A percentile compares a stretch with the other conserved stretches of the same genome.
Conservation (phyloP, 2,113 vertebrate genomes). For the Pleuronectes platessa region DNA sequence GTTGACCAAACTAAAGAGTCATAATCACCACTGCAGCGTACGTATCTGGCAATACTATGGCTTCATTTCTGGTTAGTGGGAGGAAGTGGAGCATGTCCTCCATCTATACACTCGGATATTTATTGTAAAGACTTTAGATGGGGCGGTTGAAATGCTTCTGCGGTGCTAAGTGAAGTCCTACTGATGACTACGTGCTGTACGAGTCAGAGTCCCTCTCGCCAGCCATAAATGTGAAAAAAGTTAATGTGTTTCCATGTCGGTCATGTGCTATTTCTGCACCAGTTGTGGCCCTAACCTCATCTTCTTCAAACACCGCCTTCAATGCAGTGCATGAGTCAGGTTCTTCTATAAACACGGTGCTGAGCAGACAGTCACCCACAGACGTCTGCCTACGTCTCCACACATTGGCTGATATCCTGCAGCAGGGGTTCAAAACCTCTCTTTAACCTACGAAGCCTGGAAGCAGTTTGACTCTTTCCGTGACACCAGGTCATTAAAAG, state of each 20-base stretch:
- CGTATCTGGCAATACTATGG: too few relatives aligned
- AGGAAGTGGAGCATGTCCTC: too few relatives aligned
- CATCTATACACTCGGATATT: neutral
- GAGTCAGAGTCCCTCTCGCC: conserved; percentile 53
- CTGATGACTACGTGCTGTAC: conserved; percentile 28
- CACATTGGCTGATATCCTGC: conserved; percentile 13
- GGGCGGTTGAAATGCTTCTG: conserved; percentile 19
- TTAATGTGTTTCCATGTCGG: conserved; percentile 69
- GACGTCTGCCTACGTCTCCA: conserved; percentile 45
- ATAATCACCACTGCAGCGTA: too few relatives aligned
- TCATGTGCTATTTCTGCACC: conserved; percentile 63
- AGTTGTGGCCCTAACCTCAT: conserved; percentile 61
- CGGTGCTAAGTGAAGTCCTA: conserved; percentile 29
- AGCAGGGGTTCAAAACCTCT: conserved; percentile 18
- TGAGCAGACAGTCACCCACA: conserved; percentile 57
- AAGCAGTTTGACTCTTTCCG: conserved; percentile 3
- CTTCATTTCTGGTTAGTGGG: too few relatives aligned
- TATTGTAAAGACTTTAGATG: conserved; percentile 7
- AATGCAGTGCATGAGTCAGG: conserved; percentile 57
- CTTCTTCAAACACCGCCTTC: conserved; percentile 33
- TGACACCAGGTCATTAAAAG: conserved; percentile 1
- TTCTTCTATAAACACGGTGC: conserved; percentile 50
- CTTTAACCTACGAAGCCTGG: conserved; percentile 16
- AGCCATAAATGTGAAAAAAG: conserved; percentile 61
- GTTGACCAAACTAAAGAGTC: too few relatives aligned